Conservation (phyloP, 2,888 invertebrate genomes). For the Drosophila dives region DNA sequence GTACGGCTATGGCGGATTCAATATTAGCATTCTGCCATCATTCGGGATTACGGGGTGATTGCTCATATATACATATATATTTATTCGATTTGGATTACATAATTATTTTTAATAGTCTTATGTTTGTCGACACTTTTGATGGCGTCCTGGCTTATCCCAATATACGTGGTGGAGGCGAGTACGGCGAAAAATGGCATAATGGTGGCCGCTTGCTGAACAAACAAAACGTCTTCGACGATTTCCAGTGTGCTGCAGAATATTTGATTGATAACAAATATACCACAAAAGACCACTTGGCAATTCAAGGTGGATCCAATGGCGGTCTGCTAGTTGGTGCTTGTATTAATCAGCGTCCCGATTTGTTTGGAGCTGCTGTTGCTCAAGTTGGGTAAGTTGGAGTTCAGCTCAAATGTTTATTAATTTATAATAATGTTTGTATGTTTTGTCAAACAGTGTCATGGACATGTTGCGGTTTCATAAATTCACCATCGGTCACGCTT, state of each 20-base stretch:
- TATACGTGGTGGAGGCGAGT: conserved; percentile 98
- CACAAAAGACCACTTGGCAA: conserved; percentile 89
- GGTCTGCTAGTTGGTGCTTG: conserved; percentile 98
- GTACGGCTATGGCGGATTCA: conserved; percentile 99
- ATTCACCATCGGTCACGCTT: conserved; percentile 98
- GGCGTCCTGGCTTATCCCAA: conserved; percentile 97
- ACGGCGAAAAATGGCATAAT: conserved; percentile 99
- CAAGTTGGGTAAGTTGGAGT: conserved; percentile 92
- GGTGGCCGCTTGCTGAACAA: conserved; percentile 95
- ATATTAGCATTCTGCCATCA: conserved; percentile 94
- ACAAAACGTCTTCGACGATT: conserved; percentile 99
- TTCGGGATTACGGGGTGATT: conserved; percentile 92
- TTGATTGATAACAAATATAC: conserved; percentile 93
- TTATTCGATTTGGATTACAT: background rate
- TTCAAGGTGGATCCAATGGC: conserved; percentile 98
- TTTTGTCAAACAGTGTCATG: conserved; percentile 89
- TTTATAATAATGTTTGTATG: background rate
- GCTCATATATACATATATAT: conserved; percentile 25
- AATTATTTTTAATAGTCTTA: conserved; percentile 84
- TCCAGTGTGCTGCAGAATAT: conserved; percentile 96
- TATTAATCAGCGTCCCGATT: conserved; percentile 96
- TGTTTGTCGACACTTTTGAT: conserved; percentile 95
- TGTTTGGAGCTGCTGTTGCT: conserved; percentile 96
- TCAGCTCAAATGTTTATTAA: background rate
- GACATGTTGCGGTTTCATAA: conserved; percentile 99